Evolutionary conservation across 2,797 vertebrate genomes (phyloP).

Genomic region (Sternotherus odoratus): DNA sequence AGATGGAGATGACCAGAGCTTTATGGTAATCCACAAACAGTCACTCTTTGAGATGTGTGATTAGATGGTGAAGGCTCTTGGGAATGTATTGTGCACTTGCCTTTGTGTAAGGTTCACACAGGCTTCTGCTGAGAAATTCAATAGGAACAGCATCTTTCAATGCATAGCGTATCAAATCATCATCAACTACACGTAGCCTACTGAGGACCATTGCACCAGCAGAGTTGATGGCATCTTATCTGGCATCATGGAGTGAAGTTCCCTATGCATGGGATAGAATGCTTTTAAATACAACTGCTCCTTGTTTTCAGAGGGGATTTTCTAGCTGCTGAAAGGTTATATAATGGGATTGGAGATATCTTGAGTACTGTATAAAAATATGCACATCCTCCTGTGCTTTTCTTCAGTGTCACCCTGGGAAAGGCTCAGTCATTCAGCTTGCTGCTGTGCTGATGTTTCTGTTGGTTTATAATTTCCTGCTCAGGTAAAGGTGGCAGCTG

Average conservation of each 20-base stretch:
- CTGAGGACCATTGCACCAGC: not conserved
- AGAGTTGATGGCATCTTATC: not conserved
- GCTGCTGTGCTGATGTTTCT: not conserved
- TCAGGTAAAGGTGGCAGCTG: not conserved
- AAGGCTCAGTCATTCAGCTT: not conserved
- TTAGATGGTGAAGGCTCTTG: not conserved
- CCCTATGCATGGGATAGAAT: not conserved
- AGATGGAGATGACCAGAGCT: rapidly evolving
- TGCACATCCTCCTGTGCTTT: not conserved
- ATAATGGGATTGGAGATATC: not conserved
- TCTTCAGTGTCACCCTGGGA: not conserved
- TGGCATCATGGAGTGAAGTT: not conserved
- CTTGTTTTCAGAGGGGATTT: not conserved
- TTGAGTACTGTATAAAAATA: not conserved
- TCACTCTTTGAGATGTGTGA: not conserved
- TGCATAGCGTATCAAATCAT: not conserved
- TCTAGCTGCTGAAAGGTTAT: not conserved
- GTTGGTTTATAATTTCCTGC: not conserved
- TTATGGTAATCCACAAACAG: not conserved
- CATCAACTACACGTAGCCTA: not conserved
- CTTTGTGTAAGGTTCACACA: not conserved
- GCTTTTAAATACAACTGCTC: not conserved
- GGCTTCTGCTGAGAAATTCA: not conserved
- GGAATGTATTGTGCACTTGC: not conserved
- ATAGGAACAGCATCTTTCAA: not conserved